phyloP scores from a whole-genome alignment of 2,797 vertebrate genomes.

The Gastrophryne carolinensis region DNA sequence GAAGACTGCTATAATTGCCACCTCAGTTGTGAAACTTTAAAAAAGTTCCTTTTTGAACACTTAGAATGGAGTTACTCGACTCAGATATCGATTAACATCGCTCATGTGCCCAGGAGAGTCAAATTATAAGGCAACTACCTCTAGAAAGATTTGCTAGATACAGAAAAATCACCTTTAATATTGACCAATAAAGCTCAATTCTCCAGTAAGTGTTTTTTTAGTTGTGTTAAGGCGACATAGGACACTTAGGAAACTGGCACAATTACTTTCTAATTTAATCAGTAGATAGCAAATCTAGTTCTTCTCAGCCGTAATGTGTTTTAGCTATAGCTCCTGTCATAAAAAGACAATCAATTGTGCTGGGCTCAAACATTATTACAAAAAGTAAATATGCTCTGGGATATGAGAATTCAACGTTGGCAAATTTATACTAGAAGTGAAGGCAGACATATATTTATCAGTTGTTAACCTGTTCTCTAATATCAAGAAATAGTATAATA shows the following conservation, averaged over 20 bases:
- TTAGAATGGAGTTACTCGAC: conserved; percentile 27
- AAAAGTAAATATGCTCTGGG: background rate
- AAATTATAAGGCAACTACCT: background rate
- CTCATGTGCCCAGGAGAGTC: conserved; percentile 1
- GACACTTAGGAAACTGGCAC: background rate
- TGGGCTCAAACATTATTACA: background rate
- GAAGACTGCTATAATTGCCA: conserved; percentile 15
- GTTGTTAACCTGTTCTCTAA: background rate
- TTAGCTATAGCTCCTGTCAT: background rate
- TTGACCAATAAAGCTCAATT: conserved; percentile 1
- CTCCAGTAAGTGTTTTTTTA: conserved; percentile 5
- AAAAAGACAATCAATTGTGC: conserved; percentile 1
- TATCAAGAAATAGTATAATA: too few species aligned
- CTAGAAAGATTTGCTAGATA: background rate
- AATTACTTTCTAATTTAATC: conserved; percentile 26
- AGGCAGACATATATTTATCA: background rate
- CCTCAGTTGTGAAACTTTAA: conserved; percentile 24
- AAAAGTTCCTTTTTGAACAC: conserved; percentile 15
- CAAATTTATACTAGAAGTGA: background rate
- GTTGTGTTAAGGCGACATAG: conserved; percentile 1
- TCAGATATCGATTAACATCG: conserved; percentile 37
- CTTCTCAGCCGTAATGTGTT: background rate
- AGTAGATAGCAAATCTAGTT: background rate
- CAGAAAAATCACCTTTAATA: conserved; percentile 4
- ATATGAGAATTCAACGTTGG: background rate